Evolutionary conservation across 2,888 invertebrate genomes (phyloP).

Genomic region (Crocallis elinguaria): DNA sequence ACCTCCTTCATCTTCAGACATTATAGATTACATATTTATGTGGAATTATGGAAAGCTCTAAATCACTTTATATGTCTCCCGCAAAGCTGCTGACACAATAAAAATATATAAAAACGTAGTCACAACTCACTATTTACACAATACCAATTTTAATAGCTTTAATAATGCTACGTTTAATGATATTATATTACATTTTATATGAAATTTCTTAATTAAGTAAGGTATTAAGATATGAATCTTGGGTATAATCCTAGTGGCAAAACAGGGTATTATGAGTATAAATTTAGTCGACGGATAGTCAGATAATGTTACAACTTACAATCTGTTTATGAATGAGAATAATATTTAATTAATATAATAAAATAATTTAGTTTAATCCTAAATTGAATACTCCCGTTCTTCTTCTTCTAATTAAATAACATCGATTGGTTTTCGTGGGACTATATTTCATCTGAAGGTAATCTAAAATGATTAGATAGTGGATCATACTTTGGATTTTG

Average conservation of each 20-base stretch:
- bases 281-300: not conserved
- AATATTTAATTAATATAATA: not conserved
- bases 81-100: not conserved
- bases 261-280: constrained; percentile 11
- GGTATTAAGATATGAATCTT: constrained; percentile 8
- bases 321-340: not conserved
- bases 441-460: too few relatives aligned
- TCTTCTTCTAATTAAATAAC: not conserved
- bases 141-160: not conserved
- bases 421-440: too few relatives aligned
- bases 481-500: too few relatives aligned
- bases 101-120: not conserved
- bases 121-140: not conserved
- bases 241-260: constrained; percentile 7
- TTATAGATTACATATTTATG: too few relatives aligned
- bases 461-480: too few relatives aligned
- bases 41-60: too few relatives aligned
- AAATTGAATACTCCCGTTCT: not conserved
- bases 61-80: not conserved
- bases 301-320: not conserved
- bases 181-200: not conserved
- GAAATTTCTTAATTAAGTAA: constrained; percentile 5
- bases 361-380: not conserved
- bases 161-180: not conserved
- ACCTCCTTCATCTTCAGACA: too few relatives aligned